A percentile compares a stretch with the other conserved stretches of the same genome.
Conservation (phyloP, 2,888 invertebrate species). For the Pyrrhosoma nymphula region DNA sequence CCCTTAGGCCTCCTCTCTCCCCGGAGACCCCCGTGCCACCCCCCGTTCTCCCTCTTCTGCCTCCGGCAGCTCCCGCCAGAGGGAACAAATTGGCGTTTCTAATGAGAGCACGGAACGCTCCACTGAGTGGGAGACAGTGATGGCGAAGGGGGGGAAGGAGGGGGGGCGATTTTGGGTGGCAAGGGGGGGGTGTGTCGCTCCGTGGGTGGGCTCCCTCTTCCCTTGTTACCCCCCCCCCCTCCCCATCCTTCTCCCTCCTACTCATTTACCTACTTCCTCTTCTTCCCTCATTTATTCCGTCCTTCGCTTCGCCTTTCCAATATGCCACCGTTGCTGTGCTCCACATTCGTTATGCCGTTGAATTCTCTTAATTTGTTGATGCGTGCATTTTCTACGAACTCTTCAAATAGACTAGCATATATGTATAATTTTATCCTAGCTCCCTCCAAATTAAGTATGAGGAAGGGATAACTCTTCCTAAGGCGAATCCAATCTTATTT, state of each 20-base stretch:
- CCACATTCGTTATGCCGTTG: neutral
- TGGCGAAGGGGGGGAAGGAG: neutral
- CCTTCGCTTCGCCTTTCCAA: neutral
- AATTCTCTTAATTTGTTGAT: neutral
- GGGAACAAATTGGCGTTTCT: conserved; percentile 64
- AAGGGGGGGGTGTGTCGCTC: neutral
- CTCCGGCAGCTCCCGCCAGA: conserved; percentile 32
- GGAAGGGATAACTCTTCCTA: too few species aligned
- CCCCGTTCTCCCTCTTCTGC: neutral
- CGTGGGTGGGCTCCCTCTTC: neutral
- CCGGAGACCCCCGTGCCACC: neutral
- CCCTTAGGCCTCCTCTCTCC: neutral
- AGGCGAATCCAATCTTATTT: too few species aligned
- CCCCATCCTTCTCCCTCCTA: neutral
- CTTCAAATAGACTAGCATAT: too few species aligned
- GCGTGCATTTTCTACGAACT: too few species aligned
- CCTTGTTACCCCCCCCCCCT: neutral
- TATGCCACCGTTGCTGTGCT: neutral
- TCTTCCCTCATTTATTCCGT: neutral
- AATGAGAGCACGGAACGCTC: conserved; percentile 48
- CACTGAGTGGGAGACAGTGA: neutral
- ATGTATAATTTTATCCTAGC: too few species aligned
- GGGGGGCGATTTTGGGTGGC: neutral
- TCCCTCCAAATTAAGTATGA: too few species aligned
- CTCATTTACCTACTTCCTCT: neutral